Evolutionary conservation across 2,888 invertebrate genomes (phyloP).

Genomic region (Andricus quercusramuli): DNA sequence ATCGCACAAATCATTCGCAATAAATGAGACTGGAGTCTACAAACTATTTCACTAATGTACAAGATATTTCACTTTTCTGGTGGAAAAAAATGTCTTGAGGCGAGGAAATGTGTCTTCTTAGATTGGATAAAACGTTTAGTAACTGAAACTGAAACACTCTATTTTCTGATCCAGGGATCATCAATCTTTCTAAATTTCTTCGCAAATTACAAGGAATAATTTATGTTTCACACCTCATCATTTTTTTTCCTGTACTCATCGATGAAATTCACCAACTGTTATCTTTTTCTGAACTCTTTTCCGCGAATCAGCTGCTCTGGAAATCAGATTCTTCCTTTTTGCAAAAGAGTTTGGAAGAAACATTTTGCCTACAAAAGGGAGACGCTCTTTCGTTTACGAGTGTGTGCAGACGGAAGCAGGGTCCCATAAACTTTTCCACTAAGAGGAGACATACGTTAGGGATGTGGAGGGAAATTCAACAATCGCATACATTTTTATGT

Average conservation of each 20-base stretch:
- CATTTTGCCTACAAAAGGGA: conserved; percentile 9
- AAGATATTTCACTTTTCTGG: background rate
- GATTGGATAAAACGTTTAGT: no score
- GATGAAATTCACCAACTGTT: no score
- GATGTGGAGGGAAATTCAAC: conserved; percentile 6
- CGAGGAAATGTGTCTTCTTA: no score
- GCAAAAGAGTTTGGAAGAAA: conserved; percentile 20
- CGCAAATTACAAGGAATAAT: no score
- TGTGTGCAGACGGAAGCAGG: conserved; percentile 26
- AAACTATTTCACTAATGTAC: background rate
- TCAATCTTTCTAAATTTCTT: no score
- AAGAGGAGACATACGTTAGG: conserved; percentile 6
- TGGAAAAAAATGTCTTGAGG: no score
- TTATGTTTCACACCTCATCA: no score
- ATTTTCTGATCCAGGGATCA: no score
- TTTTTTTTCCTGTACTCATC: no score
- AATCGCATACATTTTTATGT: conserved; percentile 39
- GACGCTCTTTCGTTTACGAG: conserved; percentile 4
- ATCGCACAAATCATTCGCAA: background rate
- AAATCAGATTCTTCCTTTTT: background rate
- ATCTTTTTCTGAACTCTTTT: no score
- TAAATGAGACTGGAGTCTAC: background rate
- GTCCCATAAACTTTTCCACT: conserved; percentile 32
- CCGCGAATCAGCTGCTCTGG: background rate
- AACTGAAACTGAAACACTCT: no score